These are phyloP conservation scores for Chloroceryle aenea DNA, from an alignment of 2,113 vertebrate species.

Conservation along the genomic window DNA sequence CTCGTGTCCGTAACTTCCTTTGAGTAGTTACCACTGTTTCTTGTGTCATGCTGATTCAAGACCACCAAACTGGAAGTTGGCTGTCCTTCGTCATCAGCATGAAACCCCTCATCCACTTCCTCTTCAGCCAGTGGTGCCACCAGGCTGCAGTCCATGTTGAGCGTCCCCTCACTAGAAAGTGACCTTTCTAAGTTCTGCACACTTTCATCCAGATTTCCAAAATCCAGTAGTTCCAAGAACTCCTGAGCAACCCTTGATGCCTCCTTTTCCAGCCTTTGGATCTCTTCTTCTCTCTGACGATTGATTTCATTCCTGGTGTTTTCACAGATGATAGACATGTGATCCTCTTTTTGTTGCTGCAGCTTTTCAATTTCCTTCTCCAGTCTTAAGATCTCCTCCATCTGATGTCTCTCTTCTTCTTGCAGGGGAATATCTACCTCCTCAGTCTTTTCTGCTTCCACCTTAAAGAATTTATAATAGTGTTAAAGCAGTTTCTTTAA, in stretches of 20 bases:
- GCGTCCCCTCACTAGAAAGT: constrained; percentile 84
- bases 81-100: constrained; percentile 80
- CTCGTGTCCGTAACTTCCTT: not conserved
- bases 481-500: not conserved
- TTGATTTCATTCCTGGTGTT: constrained; percentile 82
- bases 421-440: constrained; percentile 66
- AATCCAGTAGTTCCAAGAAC: constrained; percentile 89
- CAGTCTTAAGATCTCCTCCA: constrained; percentile 90
- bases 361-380: constrained; percentile 91
- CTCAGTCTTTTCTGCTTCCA: constrained; percentile 50
- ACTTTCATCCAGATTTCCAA: constrained; percentile 79
- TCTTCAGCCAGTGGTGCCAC: constrained; percentile 84
- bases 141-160: constrained; percentile 81
- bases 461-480: constrained; percentile 40
- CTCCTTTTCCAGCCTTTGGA: constrained; percentile 87
- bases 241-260: constrained; percentile 89
- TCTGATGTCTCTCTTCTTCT: constrained; percentile 88
- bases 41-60: not conserved
- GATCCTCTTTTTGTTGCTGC: constrained; percentile 86
- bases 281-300: constrained; percentile 85
- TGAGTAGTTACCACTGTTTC: constrained; percentile 11
- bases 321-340: constrained; percentile 84
- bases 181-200: constrained; percentile 81
- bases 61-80: constrained; percentile 73
- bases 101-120: constrained; percentile 88